Evolutionary conservation across 2,888 invertebrate genomes (phyloP), one percentile per base, ranked within the genome.

Genomic region (Amitus sp.): DNA sequence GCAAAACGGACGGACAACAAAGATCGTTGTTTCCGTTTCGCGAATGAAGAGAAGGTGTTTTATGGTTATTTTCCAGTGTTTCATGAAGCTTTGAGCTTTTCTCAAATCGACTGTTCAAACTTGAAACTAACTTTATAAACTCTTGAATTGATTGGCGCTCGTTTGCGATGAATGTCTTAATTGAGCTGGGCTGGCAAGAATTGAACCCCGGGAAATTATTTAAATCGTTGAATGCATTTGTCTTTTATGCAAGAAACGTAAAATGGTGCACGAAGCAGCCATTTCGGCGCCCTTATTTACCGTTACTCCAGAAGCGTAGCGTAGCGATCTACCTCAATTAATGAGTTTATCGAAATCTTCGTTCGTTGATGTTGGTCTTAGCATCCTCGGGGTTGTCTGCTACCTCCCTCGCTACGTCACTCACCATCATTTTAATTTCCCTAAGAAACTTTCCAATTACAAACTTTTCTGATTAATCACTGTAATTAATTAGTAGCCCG

Each of bases 401-500:
- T n/a, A n/a, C n/a, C n/a, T 58, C 57, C 65, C 68, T 63, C 55
- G 57, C 66, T 65, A 65, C 71, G 69, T 68, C 71, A 70, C 69
- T 72, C 71, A 62, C 65, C 78, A 78, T 79, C 79, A 82, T 83
- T 84, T 84, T 84, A 83, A 84, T 84, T 84, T 84, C 80, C 74
- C 82, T 75, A 82, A 80, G 83, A 84, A 85, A 85, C 85, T 85
- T 85, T 85, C 84, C 85, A 85, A 85, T 85, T 85, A 84, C 84
- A 75, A 85, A 85, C 83, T 85, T 85, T 85, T 84, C 84, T 85
- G 84, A 85, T 85, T 85, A 85, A 85, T 85, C 85, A 85, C 84
- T 84, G 84, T 85, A 85, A 85, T 85, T 85, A 85, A 85, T 85
- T 85, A 85, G 84, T 83, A 77, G 77, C 76, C 73, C 67, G 65